Percentiles rank a stretch among this genome's conserved stretches.
Conservation (phyloP, 2,888 invertebrate genomes). For the Agrotis exclamationis region DNA sequence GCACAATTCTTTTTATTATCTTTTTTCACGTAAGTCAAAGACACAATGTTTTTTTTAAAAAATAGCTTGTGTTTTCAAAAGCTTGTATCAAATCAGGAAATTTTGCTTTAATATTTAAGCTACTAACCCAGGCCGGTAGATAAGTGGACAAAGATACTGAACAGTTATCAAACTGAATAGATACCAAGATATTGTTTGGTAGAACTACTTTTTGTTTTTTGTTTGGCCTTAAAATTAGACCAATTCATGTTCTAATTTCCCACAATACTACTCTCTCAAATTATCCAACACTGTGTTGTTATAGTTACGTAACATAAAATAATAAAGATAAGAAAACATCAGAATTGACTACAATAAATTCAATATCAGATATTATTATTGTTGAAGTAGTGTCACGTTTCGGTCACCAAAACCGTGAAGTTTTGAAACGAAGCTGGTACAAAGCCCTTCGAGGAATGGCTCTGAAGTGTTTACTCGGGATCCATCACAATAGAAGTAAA, state of each 20-base stretch:
- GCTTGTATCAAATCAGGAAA: too few relatives aligned
- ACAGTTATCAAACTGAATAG: not conserved
- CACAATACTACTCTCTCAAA: not conserved
- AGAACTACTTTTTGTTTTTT: not conserved
- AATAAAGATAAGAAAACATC: slow-evolving; percentile 46
- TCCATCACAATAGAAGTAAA: slow-evolving; percentile 85
- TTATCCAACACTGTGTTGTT: slow-evolving; percentile 11
- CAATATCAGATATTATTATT: slow-evolving; percentile 65
- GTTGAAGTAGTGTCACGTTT: slow-evolving; percentile 69
- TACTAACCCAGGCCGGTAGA: not conserved
- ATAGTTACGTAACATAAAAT: slow-evolving; percentile 9
- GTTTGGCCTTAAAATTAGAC: too few relatives aligned
- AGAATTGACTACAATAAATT: slow-evolving; percentile 48
- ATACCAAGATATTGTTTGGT: not conserved
- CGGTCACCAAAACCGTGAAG: slow-evolving; percentile 80
- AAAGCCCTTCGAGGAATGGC: slow-evolving; percentile 85
- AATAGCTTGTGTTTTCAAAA: not conserved
- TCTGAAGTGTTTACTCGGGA: slow-evolving; percentile 85
- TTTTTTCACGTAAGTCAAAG: not conserved
- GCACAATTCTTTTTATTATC: not conserved
- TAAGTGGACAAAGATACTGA: not conserved
- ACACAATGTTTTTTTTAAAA: not conserved
- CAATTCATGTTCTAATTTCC: too few relatives aligned
- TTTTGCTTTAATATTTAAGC: not conserved
- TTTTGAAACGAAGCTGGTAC: slow-evolving; percentile 83